Evolutionary conservation across 2,888 invertebrate species (phyloP).

Genomic region (Aradus depressus): DNA sequence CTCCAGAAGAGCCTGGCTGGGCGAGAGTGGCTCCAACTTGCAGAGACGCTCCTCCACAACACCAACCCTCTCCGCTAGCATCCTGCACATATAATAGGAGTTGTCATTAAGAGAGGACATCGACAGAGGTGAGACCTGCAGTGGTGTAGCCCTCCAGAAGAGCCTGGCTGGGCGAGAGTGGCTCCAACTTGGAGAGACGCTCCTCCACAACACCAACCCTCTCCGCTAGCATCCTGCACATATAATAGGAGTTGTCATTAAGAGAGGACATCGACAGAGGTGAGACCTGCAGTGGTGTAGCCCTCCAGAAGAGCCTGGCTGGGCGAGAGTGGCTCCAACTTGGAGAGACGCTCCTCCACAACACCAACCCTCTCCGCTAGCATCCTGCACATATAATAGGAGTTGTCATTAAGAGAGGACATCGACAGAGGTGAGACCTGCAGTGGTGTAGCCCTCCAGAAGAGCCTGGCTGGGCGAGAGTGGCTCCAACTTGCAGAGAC

Average conservation of each 20-base stretch:
- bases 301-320: slow-evolving; percentile 56
- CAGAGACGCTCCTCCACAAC: slow-evolving; percentile 69
- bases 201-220: slow-evolving; percentile 73
- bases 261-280: no score
- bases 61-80: slow-evolving; percentile 67
- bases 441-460: slow-evolving; percentile 48
- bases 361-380: slow-evolving; percentile 71
- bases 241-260: no score
- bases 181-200: slow-evolving; percentile 52
- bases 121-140: no score
- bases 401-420: no score
- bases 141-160: slow-evolving; percentile 51
- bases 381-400: slow-evolving; percentile 62
- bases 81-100: no score
- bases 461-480: slow-evolving; percentile 54
- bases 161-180: slow-evolving; percentile 52
- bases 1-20: slow-evolving; percentile 55
- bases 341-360: slow-evolving; percentile 62
- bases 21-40: slow-evolving; percentile 46
- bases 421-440: no score
- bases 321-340: slow-evolving; percentile 47
- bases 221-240: slow-evolving; percentile 62
- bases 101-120: no score
- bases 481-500: slow-evolving; percentile 51
- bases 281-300: slow-evolving; percentile 44